These are phyloP conservation scores for Telenomus remus DNA, from an alignment of 1,140 invertebrate genomes.

Conservation along the genomic window DNA sequence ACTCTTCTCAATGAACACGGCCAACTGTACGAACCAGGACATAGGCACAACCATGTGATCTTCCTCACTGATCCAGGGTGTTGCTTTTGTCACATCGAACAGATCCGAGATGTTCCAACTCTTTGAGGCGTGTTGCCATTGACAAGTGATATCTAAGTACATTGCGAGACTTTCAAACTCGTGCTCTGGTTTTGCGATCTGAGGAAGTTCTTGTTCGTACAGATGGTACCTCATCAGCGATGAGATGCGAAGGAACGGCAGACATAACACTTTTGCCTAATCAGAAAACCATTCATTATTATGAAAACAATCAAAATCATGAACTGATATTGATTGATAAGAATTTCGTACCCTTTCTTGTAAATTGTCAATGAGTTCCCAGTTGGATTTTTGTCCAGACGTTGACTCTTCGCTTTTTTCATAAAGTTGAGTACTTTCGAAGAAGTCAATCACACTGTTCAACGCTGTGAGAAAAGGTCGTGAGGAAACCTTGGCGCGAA, in stretches of 20 bases:
- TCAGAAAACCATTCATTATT: conserved; percentile 23
- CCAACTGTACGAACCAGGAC: conserved; percentile 82
- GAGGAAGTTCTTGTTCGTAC: conserved; percentile 87
- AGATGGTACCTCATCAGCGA: conserved; percentile 89
- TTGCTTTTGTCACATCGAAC: conserved; percentile 78
- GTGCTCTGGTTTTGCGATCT: conserved; percentile 77
- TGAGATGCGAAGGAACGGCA: conserved; percentile 90
- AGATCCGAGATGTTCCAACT: conserved; percentile 78
- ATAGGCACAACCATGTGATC: conserved; percentile 71
- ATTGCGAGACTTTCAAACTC: conserved; percentile 85
- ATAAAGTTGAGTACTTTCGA: conserved; percentile 68
- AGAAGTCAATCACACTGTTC: conserved; percentile 68
- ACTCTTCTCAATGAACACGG: conserved; percentile 75
- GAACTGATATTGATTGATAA: no score
- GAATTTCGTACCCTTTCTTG: conserved; percentile 22
- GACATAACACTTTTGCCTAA: conserved; percentile 84
- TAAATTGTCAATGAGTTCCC: conserved; percentile 25
- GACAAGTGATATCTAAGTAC: conserved; percentile 83
- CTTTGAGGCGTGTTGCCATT: conserved; percentile 68
- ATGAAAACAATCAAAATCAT: no score
- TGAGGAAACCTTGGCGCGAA: conserved; percentile 43
- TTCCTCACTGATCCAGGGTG: conserved; percentile 79
- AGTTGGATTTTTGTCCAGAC: conserved; percentile 18
- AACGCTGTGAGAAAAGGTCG: conserved; percentile 61
- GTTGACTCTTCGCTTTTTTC: conserved; percentile 58